Evolutionary conservation across 2,797 vertebrate species (phyloP).

Genomic region (Helicolenus hilgendorfi): DNA sequence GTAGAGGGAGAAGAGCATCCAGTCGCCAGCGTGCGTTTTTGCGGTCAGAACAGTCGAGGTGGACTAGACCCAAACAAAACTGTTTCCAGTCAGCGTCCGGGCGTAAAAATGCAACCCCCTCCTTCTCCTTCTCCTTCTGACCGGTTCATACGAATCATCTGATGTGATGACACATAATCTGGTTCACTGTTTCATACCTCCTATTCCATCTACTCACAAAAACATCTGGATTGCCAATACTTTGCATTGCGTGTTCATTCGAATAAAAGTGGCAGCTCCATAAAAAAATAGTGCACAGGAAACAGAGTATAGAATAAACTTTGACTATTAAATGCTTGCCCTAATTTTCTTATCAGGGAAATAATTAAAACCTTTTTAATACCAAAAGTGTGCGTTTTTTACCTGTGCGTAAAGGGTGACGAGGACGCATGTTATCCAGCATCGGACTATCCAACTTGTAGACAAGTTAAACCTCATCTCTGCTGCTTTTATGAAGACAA

Average conservation of each 20-base stretch:
- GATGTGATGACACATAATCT: conserved; percentile 25
- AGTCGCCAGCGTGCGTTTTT: conserved; percentile 43
- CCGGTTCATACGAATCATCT: conserved; percentile 18
- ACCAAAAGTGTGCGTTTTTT: conserved; percentile 17
- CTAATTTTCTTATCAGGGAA: background rate
- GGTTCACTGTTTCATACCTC: background rate
- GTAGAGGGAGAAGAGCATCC: conserved; percentile 19
- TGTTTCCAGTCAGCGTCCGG: conserved; percentile 66
- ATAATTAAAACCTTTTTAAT: background rate
- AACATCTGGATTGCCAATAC: background rate
- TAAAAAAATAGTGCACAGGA: background rate
- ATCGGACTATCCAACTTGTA: conserved; percentile 88
- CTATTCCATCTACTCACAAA: background rate
- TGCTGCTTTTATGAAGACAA: conserved; percentile 26
- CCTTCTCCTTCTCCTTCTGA: background rate
- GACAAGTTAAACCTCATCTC: conserved; percentile 85
- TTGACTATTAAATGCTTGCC: background rate
- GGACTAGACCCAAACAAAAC: conserved; percentile 66
- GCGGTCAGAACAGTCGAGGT: conserved; percentile 62
- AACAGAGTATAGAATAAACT: background rate
- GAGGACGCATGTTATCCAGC: conserved; percentile 86
- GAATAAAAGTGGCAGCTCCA: background rate
- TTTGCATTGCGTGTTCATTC: background rate
- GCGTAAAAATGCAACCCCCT: background rate
- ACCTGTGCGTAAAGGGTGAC: conserved; percentile 87